Evolutionary conservation across 1,140 invertebrate genomes (phyloP).

Genomic region (Globodera ellingtonae): DNA sequence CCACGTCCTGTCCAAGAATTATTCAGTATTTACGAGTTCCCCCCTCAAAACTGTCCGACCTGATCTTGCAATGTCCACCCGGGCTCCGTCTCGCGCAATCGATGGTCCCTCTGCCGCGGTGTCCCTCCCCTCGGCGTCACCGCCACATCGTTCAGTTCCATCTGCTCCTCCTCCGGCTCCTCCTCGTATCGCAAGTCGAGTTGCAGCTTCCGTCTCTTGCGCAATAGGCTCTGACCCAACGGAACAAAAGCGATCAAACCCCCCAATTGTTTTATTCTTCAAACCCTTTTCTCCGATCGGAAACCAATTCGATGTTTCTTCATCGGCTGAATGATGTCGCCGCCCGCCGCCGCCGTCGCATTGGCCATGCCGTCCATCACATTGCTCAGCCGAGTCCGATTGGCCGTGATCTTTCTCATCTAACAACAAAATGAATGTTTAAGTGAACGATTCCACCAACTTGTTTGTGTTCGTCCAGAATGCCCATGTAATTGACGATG

Average conservation of each 20-base stretch:
- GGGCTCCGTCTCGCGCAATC: conserved; percentile 46
- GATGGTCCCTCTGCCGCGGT: conserved; percentile 28
- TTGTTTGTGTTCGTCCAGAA: conserved; percentile 61
- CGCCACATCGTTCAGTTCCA: conserved; percentile 46
- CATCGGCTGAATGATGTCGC: neutral
- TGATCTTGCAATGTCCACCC: conserved; percentile 58
- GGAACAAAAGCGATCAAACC: neutral
- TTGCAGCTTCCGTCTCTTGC: conserved; percentile 48
- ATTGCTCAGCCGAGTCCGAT: conserved; percentile 59
- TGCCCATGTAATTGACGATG: conserved; percentile 81
- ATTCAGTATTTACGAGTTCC: neutral
- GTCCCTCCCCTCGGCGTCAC: conserved; percentile 26
- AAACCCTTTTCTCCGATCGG: conserved; percentile 25
- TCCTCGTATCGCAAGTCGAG: conserved; percentile 51
- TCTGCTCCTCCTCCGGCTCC: conserved; percentile 39
- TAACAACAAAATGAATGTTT: neutral
- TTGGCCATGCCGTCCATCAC: conserved; percentile 50
- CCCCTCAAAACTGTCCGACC: neutral
- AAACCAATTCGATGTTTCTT: conserved; percentile 18
- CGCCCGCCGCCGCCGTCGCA: neutral
- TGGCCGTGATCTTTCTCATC: conserved; percentile 61
- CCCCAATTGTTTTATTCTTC: neutral
- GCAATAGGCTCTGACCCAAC: conserved; percentile 39
- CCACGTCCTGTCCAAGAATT: conserved; percentile 48
- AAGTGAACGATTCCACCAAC: neutral